Conservation (phyloP, 1,140 invertebrate genomes). For the Asobara japonica region DNA sequence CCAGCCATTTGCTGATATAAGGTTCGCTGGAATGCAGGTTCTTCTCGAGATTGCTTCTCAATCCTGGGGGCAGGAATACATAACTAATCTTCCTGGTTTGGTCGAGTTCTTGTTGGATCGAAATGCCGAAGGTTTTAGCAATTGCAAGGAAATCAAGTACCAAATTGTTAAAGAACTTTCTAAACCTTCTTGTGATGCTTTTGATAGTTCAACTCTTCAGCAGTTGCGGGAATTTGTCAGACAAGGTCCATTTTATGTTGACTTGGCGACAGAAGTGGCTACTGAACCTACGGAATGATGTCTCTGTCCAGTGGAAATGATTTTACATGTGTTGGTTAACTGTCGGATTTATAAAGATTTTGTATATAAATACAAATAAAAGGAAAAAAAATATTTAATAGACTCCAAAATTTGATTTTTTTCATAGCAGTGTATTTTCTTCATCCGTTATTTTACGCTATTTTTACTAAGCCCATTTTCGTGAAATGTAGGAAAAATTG, state of each 20-base stretch:
- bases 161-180: conserved; percentile 74
- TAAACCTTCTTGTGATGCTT: conserved; percentile 69
- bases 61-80: conserved; percentile 73
- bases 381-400: too few relatives aligned
- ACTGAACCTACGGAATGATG: conserved; percentile 75
- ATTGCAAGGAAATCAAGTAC: conserved; percentile 80
- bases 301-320: too few relatives aligned
- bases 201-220: conserved; percentile 71
- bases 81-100: conserved; percentile 72
- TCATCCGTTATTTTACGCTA: too few relatives aligned
- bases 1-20: conserved; percentile 74
- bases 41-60: conserved; percentile 66
- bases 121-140: conserved; percentile 74
- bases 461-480: too few relatives aligned
- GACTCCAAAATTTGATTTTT: too few relatives aligned
- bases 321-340: too few relatives aligned
- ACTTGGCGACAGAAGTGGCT: conserved; percentile 74
- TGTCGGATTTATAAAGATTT: too few relatives aligned
- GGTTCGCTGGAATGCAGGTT: conserved; percentile 67
- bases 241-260: conserved; percentile 78
- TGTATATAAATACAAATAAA: too few relatives aligned
- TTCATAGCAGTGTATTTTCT: too few relatives aligned
- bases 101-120: conserved; percentile 81
- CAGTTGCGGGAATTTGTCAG: conserved; percentile 74
- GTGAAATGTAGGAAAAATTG: too few relatives aligned